Evolutionary conservation across 2,797 vertebrate genomes (phyloP).

Genomic region (Selene dorsalis): DNA sequence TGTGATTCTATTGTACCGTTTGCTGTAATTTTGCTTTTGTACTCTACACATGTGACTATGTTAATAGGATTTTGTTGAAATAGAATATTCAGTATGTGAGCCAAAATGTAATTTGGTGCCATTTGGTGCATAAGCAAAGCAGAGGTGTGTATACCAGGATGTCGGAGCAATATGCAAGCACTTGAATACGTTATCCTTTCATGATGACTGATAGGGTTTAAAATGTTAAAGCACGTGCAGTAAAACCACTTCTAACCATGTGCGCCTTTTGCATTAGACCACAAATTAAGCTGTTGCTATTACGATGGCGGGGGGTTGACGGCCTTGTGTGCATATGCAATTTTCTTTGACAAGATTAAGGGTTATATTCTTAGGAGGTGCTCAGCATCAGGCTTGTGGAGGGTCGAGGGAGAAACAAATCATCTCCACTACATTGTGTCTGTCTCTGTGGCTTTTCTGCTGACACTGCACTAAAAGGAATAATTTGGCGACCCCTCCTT

Average conservation of each 20-base stretch:
- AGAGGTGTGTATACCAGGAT: neutral
- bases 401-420: conserved; percentile 43
- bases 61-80: neutral
- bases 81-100: too few species aligned
- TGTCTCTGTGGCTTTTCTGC: conserved; percentile 46
- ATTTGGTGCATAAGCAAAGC: neutral
- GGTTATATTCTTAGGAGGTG: conserved; percentile 68
- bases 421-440: conserved; percentile 39
- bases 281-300: conserved; percentile 43
- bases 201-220: conserved; percentile 26
- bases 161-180: neutral
- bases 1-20: neutral
- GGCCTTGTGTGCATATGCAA: conserved; percentile 58
- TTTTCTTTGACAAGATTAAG: conserved; percentile 76
- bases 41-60: neutral
- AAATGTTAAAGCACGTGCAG: conserved; percentile 30
- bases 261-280: conserved; percentile 13
- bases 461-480: conserved; percentile 61
- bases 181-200: conserved; percentile 1
- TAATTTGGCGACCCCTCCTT: conserved; percentile 53
- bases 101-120: too few species aligned
- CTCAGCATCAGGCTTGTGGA: conserved; percentile 33
- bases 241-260: conserved; percentile 17
- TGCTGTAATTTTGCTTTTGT: neutral
- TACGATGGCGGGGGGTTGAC: conserved; percentile 8